phyloP scores from a whole-genome alignment of 2,797 vertebrate species.

The Streptopelia turtur region DNA sequence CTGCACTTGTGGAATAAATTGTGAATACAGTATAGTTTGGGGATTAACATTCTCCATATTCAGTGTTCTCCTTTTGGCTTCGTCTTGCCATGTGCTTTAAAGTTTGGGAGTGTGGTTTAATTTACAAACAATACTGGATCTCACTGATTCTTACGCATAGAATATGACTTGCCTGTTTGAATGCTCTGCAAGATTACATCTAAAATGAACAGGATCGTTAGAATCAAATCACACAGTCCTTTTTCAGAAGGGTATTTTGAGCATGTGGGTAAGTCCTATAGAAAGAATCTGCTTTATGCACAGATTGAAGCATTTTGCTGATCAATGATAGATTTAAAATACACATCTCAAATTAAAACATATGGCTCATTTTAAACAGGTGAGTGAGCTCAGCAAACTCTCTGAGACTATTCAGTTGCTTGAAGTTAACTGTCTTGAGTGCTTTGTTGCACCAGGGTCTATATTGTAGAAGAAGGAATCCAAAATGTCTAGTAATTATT shows the following conservation, averaged over 20 bases:
- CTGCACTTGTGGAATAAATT: neutral
- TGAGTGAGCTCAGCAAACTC: neutral
- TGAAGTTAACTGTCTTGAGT: neutral
- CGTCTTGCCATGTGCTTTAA: neutral
- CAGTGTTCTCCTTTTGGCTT: neutral
- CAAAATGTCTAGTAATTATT: neutral
- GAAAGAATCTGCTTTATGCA: neutral
- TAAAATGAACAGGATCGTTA: neutral
- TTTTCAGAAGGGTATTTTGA: neutral
- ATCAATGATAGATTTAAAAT: neutral
- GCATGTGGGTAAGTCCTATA: neutral
- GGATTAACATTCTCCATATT: neutral
- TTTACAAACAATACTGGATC: neutral
- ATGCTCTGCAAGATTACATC: neutral
- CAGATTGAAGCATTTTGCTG: neutral
- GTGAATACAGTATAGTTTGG: neutral
- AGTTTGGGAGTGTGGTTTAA: neutral
- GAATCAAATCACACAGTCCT: neutral
- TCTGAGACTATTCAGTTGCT: neutral
- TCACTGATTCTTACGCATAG: neutral
- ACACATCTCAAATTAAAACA: neutral
- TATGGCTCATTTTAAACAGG: neutral
- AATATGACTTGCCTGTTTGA: neutral
- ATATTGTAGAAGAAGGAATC: neutral
- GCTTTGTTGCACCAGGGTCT: slow-evolving; percentile 45